These are phyloP conservation scores for Conus ventricosus DNA, from an alignment of 1,140 invertebrate species.

Conservation along the genomic window DNA sequence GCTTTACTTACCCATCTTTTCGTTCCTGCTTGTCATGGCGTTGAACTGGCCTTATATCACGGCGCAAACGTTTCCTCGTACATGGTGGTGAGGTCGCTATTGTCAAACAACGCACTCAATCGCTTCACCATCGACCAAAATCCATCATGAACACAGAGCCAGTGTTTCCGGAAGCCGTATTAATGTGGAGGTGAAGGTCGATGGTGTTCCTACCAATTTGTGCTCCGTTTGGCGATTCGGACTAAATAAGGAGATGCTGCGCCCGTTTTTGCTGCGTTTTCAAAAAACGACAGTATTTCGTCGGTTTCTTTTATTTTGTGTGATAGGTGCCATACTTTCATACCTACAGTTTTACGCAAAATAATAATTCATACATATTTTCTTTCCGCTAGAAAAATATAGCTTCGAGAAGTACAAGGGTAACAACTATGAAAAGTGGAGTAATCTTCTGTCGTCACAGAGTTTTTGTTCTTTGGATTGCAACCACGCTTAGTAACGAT, in stretches of 20 bases:
- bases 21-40: constrained; percentile 10
- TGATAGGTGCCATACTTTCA: too few relatives aligned
- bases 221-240: background rate
- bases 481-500: too few relatives aligned
- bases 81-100: background rate
- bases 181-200: constrained; percentile 9
- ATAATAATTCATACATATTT: too few relatives aligned
- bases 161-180: constrained; percentile 22
- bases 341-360: too few relatives aligned
- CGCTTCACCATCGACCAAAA: constrained; percentile 19
- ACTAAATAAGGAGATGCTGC: constrained; percentile 13
- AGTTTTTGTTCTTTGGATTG: too few relatives aligned
- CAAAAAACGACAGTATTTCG: background rate
- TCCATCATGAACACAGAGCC: background rate
- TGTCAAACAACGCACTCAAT: constrained; percentile 4
- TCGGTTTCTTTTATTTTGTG: background rate
- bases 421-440: too few relatives aligned
- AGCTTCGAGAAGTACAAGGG: too few relatives aligned
- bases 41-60: background rate
- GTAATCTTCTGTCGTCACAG: too few relatives aligned
- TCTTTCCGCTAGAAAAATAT: too few relatives aligned
- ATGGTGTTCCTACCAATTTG: background rate
- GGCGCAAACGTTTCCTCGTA: background rate
- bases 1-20: constrained; percentile 16
- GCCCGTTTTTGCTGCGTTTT: background rate